Evolutionary conservation across 2,113 vertebrate species (phyloP).

Genomic region (Capra hircus): DNA sequence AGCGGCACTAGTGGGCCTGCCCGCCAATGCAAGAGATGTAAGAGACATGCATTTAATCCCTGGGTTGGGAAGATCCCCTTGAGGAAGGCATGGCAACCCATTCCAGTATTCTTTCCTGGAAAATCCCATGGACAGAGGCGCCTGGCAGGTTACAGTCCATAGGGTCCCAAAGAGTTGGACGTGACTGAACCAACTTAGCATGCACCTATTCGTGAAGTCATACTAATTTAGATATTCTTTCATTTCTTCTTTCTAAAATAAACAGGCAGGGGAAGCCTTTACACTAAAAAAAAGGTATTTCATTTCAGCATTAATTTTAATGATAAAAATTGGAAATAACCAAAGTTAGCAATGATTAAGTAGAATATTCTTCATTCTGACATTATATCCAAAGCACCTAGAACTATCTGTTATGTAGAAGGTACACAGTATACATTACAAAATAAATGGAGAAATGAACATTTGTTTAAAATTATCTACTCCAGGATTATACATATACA

Average conservation of each 20-base stretch:
- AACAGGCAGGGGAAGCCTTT: background rate
- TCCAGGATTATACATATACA: background rate
- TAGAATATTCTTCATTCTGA: background rate
- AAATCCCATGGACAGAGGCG: background rate
- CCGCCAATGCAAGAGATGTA: background rate
- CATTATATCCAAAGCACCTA: background rate
- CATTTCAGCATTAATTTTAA: background rate
- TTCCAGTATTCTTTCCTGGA: background rate
- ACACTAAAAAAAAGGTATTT: background rate
- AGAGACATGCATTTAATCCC: background rate
- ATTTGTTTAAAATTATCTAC: background rate
- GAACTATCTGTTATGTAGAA: background rate
- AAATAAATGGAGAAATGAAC: background rate
- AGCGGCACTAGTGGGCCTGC: rapidly evolving
- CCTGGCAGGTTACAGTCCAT: background rate
- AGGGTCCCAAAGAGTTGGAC: background rate
- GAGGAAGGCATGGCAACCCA: background rate
- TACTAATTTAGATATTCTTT: background rate
- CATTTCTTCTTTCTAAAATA: background rate
- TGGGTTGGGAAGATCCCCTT: background rate
- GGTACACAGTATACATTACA: background rate
- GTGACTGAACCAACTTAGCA: background rate
- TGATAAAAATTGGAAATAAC: background rate
- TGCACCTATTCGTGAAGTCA: background rate
- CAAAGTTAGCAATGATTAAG: background rate